phyloP scores from a whole-genome alignment of 2,113 vertebrate species.

The Chroicocephalus ridibundus region DNA sequence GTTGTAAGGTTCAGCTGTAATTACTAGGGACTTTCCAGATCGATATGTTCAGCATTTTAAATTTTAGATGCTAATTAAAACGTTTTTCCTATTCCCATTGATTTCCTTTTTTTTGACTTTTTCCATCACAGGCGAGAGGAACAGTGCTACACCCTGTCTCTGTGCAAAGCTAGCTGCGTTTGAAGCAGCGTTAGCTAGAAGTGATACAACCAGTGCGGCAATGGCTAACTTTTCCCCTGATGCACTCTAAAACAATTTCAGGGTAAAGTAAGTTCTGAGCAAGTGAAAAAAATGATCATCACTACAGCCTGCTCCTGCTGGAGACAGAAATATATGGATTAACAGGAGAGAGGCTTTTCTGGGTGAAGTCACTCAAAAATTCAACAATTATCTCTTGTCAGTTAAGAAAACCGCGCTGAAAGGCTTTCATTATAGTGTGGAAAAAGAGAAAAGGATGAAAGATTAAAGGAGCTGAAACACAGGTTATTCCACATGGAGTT shows the following conservation, averaged over 20 bases:
- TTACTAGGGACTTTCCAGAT: background rate
- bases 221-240: background rate
- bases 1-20: background rate
- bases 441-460: background rate
- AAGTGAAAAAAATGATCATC: background rate
- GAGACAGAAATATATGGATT: background rate
- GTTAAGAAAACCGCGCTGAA: background rate
- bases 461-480: background rate
- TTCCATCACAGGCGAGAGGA: background rate
- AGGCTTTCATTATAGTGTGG: background rate
- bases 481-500: background rate
- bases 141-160: background rate
- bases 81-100: background rate
- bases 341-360: background rate
- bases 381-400: background rate
- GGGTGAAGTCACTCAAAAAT: background rate
- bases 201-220: background rate
- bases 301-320: background rate
- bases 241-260: background rate
- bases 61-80: conserved; percentile 15
- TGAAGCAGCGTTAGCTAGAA: background rate
- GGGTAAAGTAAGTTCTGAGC: background rate
- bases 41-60: background rate
- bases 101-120: background rate
- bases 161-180: background rate